Percentiles rank a stretch among this genome's conserved stretches.
phyloP scores from a whole-genome alignment of 1,140 invertebrate genomes.

The Trigoniulus corallinus region DNA sequence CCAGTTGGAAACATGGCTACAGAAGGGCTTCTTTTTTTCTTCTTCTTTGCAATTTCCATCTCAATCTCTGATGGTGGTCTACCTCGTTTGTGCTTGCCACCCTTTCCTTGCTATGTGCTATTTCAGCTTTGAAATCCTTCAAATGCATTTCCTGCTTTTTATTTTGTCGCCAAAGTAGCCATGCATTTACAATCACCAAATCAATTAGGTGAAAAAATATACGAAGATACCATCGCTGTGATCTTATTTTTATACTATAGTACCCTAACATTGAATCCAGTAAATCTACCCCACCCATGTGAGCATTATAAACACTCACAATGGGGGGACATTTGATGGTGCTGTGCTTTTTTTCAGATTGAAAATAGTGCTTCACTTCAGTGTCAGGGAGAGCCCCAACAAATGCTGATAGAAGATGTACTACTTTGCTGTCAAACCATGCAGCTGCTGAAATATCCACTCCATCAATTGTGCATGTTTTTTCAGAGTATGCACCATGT shows the following conservation, averaged over 20 bases:
- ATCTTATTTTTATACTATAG: conserved; percentile 13
- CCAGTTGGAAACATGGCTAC: not conserved
- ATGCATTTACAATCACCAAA: conserved; percentile 14
- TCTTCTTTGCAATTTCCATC: too few species aligned
- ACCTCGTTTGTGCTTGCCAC: not conserved
- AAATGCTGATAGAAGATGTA: conserved; percentile 1
- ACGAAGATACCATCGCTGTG: conserved; percentile 16
- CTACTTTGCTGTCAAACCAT: conserved; percentile 4
- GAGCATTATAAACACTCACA: conserved; percentile 14
- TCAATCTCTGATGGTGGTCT: not conserved
- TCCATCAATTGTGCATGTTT: too few species aligned
- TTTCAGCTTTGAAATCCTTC: conserved; percentile 5
- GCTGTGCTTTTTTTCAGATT: not conserved
- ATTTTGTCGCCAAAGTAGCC: conserved; percentile 11
- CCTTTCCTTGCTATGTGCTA: too few species aligned
- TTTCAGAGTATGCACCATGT: too few species aligned
- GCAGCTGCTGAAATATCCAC: not conserved
- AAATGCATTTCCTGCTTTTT: not conserved
- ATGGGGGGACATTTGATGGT: conserved; percentile 6
- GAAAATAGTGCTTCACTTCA: not conserved
- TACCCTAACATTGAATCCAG: conserved; percentile 15
- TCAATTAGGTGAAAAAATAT: too few species aligned
- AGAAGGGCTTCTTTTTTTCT: not conserved
- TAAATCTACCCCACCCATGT: too few species aligned
- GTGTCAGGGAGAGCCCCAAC: not conserved